Evolutionary conservation across 2,888 invertebrate species (phyloP), one percentile per base, ranked within the genome.

Genomic region (Hemaris fuciformis): DNA sequence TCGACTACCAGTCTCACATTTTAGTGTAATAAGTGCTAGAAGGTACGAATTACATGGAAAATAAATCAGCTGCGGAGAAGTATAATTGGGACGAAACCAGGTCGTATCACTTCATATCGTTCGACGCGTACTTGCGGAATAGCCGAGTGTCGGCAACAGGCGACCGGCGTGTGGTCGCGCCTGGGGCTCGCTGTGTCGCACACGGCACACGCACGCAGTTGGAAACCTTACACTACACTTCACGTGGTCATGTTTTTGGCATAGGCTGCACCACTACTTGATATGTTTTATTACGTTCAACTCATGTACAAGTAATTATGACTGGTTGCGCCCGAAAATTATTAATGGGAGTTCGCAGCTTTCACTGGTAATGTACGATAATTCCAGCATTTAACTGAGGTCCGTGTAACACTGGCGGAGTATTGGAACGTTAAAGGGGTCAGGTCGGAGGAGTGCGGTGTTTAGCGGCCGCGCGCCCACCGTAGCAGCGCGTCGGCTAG

Each of bases 391-490:
- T 79, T 76, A 77, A 71, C 76, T 76, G 74, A 80, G 74, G 80
- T 86, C 79, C 80, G 72, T 81, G 80, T 81, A 79, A 81, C 81
- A 85, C 82, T 84, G 77, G 79, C 74, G 81, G 81, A 77, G 75
- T 81, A 79, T 77, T 73, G 78, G 77, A 81, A 82, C 79, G 76
- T 78, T 80, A 72, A 66, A 62, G 70, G 77, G 77, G 76, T 75
- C 76, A 73, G 78, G 73, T 76, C 75, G 79, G 74, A 74, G 81
- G 74, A 77, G 67, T 71, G 71, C 62, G 61, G 74, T 68, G 65
- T 80, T 94, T 97, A 98, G 93, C 98, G 97, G 80, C 98, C 98
- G 90, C 98, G 94, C 86, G 98, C 98, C 98, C 98, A 98, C 87
- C 98, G 95, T 76, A 98, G 93, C 78, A 98, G 94, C 84, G 98